These are phyloP conservation scores for Petrosia ficiformis DNA, from an alignment of 37 sponge, comb jelly and placozoan genomes.

Conservation along the genomic window DNA sequence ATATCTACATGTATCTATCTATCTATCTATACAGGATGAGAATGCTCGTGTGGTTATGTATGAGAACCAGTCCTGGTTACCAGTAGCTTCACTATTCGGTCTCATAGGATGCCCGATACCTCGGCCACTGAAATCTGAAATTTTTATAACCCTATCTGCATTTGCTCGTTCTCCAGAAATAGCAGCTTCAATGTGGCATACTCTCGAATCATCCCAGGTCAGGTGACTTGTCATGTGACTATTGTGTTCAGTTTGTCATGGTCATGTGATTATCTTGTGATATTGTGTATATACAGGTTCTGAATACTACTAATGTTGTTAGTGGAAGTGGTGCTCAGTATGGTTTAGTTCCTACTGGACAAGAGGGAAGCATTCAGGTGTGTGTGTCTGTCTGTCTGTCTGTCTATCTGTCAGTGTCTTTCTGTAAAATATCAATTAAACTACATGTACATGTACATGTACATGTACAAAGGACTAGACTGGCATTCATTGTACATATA, in stretches of 20 bases:
- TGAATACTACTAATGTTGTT: constrained; percentile 51
- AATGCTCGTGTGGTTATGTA: constrained; percentile 78
- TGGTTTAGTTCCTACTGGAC: neutral
- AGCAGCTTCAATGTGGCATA: constrained; percentile 75
- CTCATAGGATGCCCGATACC: constrained; percentile 89
- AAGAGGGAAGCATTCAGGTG: constrained; percentile 70
- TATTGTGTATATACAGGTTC: constrained; percentile 13
- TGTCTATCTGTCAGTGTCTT: no score
- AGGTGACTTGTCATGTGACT: neutral
- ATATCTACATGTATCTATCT: no score
- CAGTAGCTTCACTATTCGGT: constrained; percentile 77
- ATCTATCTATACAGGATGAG: constrained; percentile 81
- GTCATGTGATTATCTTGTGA: neutral
- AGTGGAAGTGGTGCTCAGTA: neutral
- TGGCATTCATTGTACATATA: no score
- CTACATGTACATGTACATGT: no score
- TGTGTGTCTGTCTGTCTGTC: no score
- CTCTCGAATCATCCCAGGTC: constrained; percentile 71
- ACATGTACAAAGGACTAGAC: no score
- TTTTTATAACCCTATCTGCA: constrained; percentile 73
- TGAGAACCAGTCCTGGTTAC: constrained; percentile 80
- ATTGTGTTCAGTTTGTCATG: neutral
- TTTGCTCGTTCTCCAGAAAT: constrained; percentile 87
- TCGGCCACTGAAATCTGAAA: constrained; percentile 79
- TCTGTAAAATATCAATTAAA: no score